These are phyloP conservation scores for Zonotrichia leucophrys DNA, from an alignment of 2,113 vertebrate species.

Conservation along the genomic window DNA sequence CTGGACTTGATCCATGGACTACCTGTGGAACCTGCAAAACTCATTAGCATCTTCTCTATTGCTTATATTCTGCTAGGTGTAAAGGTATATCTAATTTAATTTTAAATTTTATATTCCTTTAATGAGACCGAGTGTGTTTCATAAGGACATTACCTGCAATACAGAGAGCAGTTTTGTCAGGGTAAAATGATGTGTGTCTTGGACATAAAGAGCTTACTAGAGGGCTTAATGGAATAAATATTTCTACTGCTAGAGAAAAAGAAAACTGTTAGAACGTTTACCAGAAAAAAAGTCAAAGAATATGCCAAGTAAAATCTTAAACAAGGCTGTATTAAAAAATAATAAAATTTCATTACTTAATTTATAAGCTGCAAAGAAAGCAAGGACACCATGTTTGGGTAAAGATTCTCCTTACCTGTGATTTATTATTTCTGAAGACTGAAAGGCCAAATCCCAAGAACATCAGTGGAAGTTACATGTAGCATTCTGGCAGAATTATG, in stretches of 20 bases:
- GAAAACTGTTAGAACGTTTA: background rate
- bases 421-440: background rate
- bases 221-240: background rate
- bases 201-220: background rate
- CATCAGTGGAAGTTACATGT: background rate
- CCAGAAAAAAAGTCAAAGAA: background rate
- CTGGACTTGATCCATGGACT: background rate
- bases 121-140: conserved; percentile 15
- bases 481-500: background rate
- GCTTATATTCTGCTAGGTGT: background rate
- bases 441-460: background rate
- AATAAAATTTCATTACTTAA: background rate
- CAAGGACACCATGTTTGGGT: background rate
- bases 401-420: background rate
- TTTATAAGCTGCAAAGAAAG: conserved; percentile 9
- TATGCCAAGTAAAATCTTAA: conserved; percentile 10
- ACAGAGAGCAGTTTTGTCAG: background rate
- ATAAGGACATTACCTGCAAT: background rate
- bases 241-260: background rate
- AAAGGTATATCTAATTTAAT: conserved; percentile 30
- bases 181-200: background rate
- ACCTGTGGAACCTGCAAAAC: conserved; percentile 19
- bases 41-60: background rate
- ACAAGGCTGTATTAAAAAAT: background rate
- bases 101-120: conserved; percentile 35